Conservation (phyloP, 2,888 invertebrate species). For the Diploptera punctata region DNA sequence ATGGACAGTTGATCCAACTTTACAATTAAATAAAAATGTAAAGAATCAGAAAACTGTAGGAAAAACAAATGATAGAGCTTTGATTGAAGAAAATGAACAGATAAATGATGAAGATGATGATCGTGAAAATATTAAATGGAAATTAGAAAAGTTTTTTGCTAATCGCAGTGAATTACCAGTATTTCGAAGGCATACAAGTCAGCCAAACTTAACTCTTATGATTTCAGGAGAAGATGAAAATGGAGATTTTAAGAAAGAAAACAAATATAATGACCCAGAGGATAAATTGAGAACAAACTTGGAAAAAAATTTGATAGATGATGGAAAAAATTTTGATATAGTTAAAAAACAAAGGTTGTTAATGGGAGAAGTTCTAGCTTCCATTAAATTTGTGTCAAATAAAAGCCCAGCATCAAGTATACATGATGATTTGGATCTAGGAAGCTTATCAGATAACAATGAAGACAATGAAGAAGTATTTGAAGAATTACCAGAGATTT, state of each 20-base stretch:
- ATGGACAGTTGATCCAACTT: not conserved
- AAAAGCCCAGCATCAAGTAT: not conserved
- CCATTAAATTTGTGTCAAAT: not conserved
- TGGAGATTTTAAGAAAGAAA: not conserved
- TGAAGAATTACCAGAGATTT: not conserved
- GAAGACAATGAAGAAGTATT: slow-evolving; percentile 1
- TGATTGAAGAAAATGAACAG: not conserved
- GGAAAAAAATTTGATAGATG: not conserved
- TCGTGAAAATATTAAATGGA: not conserved
- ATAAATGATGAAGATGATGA: not conserved
- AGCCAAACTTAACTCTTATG: not conserved
- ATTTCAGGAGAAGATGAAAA: no score
- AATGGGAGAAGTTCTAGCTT: slow-evolving; percentile 10
- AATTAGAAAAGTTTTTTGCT: not conserved
- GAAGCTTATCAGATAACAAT: not conserved
- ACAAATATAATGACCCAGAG: not conserved
- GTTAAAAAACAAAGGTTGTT: slow-evolving; percentile 10
- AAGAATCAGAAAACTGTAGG: not conserved
- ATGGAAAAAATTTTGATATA: not conserved
- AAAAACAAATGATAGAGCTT: no score
- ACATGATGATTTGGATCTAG: not conserved
- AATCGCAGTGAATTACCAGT: not conserved
- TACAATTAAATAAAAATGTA: not conserved
- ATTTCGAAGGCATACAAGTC: not conserved
- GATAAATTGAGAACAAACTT: not conserved